A percentile compares a stretch with the other conserved stretches of the same genome.
Evolutionary conservation across 2,797 vertebrate species (phyloP).

Genomic region (Prunella strophiata): DNA sequence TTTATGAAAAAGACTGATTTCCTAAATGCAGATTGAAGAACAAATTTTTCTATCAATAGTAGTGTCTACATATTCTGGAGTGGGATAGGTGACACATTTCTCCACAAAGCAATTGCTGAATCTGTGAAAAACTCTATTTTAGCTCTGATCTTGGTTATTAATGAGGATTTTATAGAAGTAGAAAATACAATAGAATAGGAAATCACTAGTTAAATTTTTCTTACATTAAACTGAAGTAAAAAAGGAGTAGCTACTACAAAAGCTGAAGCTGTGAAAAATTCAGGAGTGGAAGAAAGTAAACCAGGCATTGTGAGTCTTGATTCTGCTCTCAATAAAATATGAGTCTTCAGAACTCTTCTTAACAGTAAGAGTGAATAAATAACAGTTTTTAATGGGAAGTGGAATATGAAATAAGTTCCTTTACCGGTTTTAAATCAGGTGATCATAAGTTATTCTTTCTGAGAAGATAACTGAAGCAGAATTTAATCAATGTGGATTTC

Average conservation of each 20-base stretch:
- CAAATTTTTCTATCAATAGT: neutral
- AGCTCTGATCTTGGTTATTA: neutral
- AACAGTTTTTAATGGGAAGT: neutral
- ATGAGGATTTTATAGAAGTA: neutral
- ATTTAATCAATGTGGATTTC: neutral
- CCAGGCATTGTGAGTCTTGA: neutral
- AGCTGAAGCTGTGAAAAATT: neutral
- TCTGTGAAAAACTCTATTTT: neutral
- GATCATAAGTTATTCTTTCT: neutral
- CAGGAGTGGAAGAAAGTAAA: neutral
- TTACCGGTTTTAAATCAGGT: neutral
- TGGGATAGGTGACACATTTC: neutral
- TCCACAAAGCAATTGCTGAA: neutral
- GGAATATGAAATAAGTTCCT: neutral
- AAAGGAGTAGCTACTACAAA: neutral
- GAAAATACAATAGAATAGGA: neutral
- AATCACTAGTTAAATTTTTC: neutral
- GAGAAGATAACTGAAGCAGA: neutral
- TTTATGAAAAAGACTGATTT: neutral
- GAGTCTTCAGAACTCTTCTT: neutral
- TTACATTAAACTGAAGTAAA: neutral
- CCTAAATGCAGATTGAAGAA: neutral
- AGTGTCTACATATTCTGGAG: neutral
- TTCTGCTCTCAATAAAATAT: neutral
- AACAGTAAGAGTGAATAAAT: neutral